A percentile compares a stretch with the other conserved stretches of the same genome.
Conservation (phyloP, 2,113 vertebrate species). For the Heterocephalus glaber region DNA sequence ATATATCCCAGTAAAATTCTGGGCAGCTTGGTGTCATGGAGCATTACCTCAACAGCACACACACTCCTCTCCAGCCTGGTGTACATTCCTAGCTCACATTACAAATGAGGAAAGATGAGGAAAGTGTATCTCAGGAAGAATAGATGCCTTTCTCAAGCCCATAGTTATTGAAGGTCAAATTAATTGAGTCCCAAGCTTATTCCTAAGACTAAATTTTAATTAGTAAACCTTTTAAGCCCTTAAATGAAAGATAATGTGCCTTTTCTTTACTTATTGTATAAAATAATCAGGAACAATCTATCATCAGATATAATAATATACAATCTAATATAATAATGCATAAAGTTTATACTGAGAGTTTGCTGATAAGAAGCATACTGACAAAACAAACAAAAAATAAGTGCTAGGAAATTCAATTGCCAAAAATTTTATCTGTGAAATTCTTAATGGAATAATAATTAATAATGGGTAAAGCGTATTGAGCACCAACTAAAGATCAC, state of each 20-base stretch:
- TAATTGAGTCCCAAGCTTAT: not conserved
- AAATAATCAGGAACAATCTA: not conserved
- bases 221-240: not conserved
- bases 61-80: not conserved
- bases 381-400: not conserved
- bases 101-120: not conserved
- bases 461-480: not conserved
- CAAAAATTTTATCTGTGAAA: not conserved
- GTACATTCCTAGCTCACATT: not conserved
- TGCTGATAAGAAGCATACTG: not conserved
- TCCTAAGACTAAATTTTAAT: not conserved
- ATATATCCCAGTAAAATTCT: not conserved
- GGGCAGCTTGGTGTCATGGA: too few species aligned
- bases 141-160: not conserved
- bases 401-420: not conserved
- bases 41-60: too few species aligned
- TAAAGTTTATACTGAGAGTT: not conserved
- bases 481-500: not conserved
- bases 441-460: not conserved
- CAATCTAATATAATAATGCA: not conserved
- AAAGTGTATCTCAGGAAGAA: not conserved
- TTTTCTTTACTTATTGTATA: not conserved
- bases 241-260: not conserved
- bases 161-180: not conserved
- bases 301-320: not conserved